Evolutionary conservation across 1,140 invertebrate genomes (phyloP), one percentile per base, ranked within the genome.

Genomic region (Drosophila sp.): DNA sequence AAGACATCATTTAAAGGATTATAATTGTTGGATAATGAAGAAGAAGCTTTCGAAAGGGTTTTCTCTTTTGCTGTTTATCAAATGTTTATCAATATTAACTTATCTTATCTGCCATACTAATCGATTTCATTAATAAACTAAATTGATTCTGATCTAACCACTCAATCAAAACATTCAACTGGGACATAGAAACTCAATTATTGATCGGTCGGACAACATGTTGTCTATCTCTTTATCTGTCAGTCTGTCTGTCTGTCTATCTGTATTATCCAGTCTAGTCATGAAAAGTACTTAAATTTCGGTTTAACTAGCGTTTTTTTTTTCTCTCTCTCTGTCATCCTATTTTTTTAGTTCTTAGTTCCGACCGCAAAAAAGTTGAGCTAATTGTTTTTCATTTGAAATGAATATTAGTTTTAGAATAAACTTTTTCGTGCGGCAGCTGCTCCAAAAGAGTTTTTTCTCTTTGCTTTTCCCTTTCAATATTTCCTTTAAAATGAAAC

Each of bases 311-410:
- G n/a, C n/a, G n/a, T n/a, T n/a, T n/a, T 8, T 11, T 23, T 29
- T 7, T 1, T 2, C 11, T 8, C n/a, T 25, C 27, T 25, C 33
- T 47, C 11, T 38, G 11, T n/a, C 40, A 1, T 8, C 11, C 33
- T 8, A 8, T 50, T n/a, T 32, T 60, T 33, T n/a, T 1, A 10
- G 64, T 8, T 40, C 11, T 32, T 10, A 3, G 5, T 27, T 23
- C 35, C 41, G 25, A 47, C 64, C 68, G 54, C 50, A 63, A 77
- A 63, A 35, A 35, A 8, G 33, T 44, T 30, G 40, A 84, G 55
- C 62, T 74, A 64, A 80, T 85, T 85, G 73, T 60, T 80, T 68
- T 63, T 47, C 41, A 67, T 44, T 68, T 70, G 17, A 80, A 70
- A 67, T 61, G 17, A 67, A 79, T 68, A 73, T 74, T 77, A 68